Evolutionary conservation across 1,140 invertebrate species (phyloP).

Genomic region (Brachionus calyciflorus): DNA sequence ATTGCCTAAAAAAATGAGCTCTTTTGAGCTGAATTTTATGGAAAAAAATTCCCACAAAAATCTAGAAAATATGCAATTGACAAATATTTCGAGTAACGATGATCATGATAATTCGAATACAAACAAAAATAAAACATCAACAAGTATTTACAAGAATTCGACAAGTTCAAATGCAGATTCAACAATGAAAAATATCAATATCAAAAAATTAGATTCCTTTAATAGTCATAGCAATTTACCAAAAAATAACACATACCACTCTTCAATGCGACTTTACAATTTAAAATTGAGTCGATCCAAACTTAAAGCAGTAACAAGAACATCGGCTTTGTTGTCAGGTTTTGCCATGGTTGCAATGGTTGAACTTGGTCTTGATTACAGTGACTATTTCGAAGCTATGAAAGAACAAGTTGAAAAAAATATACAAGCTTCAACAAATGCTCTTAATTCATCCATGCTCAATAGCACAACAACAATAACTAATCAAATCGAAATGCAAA

Average conservation of each 20-base stretch:
- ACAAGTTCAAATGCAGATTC: background rate
- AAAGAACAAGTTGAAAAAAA: constrained; percentile 24
- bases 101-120: background rate
- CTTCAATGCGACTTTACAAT: constrained; percentile 30
- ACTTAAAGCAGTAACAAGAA: constrained; percentile 48
- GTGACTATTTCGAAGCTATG: constrained; percentile 35
- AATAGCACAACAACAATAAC: background rate
- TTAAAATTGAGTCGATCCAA: constrained; percentile 48
- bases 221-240: background rate
- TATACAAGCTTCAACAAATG: background rate
- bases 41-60: constrained; percentile 4
- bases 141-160: background rate
- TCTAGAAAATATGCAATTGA: background rate
- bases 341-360: constrained; percentile 50
- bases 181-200: background rate
- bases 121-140: background rate
- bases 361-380: constrained; percentile 26
- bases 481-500: background rate
- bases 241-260: background rate
- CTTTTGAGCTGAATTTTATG: constrained; percentile 29
- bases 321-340: constrained; percentile 48
- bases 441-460: background rate
- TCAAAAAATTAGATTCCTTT: background rate
- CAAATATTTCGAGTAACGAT: background rate
- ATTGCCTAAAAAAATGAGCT: constrained; percentile 26